These are phyloP conservation scores for Diaprepes abbreviatus DNA, from an alignment of 2,888 invertebrate genomes.

Conservation along the genomic window DNA sequence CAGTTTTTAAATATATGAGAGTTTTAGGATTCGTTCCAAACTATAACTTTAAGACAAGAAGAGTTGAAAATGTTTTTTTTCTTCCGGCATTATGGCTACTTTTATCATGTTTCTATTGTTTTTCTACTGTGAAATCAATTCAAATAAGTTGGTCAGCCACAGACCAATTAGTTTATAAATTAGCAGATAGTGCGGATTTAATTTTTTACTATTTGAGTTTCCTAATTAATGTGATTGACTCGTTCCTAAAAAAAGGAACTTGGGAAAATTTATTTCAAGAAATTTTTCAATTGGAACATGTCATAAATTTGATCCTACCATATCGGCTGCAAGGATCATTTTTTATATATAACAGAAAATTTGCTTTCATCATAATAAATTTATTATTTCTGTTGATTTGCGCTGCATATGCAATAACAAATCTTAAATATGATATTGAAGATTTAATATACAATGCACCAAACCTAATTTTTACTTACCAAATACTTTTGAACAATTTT, in stretches of 20 bases:
- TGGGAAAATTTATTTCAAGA: neutral
- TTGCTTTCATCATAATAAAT: neutral
- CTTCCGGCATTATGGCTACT: too few relatives aligned
- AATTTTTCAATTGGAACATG: neutral
- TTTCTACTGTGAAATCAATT: neutral
- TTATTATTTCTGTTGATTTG: neutral
- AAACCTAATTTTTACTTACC: neutral
- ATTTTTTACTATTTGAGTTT: too few relatives aligned
- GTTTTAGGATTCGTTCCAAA: neutral
- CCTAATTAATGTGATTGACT: too few relatives aligned
- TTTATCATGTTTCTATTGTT: neutral
- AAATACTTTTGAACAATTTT: neutral
- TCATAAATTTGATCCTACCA: neutral
- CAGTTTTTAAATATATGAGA: neutral
- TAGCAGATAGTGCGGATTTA: neutral
- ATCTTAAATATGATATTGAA: neutral
- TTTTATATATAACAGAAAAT: neutral
- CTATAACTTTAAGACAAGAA: neutral
- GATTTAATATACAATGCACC: neutral
- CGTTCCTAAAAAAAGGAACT: too few relatives aligned
- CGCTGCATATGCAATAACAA: neutral
- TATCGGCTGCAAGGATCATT: neutral
- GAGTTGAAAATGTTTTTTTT: neutral
- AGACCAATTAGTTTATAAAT: neutral
- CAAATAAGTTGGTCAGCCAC: too few relatives aligned